These are phyloP conservation scores for Aphelenchoides avenae DNA, from an alignment of 1,140 invertebrate species.

Conservation along the genomic window DNA sequence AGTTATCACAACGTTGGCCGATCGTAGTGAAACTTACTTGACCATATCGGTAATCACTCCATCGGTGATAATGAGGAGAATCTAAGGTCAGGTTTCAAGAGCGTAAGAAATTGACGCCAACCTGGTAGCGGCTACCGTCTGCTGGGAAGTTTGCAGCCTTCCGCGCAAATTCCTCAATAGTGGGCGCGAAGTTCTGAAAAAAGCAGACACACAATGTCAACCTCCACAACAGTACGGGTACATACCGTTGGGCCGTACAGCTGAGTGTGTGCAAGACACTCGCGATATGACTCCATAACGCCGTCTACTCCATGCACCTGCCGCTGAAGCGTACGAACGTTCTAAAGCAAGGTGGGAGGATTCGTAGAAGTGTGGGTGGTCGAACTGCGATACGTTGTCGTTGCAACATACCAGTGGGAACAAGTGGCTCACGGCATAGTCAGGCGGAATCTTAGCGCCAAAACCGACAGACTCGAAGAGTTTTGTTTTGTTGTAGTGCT, in stretches of 20 bases:
- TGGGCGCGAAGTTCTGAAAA: slow-evolving; percentile 69
- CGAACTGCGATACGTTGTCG: no score
- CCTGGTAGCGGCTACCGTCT: slow-evolving; percentile 61
- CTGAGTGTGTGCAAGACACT: slow-evolving; percentile 63
- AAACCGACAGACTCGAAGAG: slow-evolving; percentile 53
- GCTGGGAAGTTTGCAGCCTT: slow-evolving; percentile 59
- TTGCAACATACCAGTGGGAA: slow-evolving; percentile 44
- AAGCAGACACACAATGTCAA: no score
- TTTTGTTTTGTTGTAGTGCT: slow-evolving; percentile 65
- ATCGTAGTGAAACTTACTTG: no score
- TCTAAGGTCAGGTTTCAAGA: no score
- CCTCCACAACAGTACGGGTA: no score
- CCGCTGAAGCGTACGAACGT: slow-evolving; percentile 59
- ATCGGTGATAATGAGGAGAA: slow-evolving; percentile 69
- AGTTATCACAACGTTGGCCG: no score
- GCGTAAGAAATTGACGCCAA: no score
- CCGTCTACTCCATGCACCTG: slow-evolving; percentile 64
- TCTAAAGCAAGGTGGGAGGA: no score
- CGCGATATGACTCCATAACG: slow-evolving; percentile 58
- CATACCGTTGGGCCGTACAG: slow-evolving; percentile 69
- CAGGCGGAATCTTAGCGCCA: slow-evolving; percentile 42
- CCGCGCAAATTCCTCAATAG: slow-evolving; percentile 65
- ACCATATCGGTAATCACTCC: slow-evolving; percentile 70
- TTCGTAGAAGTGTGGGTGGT: no score
- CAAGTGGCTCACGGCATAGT: slow-evolving; percentile 35